phyloP scores from a whole-genome alignment of 1,140 invertebrate genomes.

The Armadillidium nasatum region DNA sequence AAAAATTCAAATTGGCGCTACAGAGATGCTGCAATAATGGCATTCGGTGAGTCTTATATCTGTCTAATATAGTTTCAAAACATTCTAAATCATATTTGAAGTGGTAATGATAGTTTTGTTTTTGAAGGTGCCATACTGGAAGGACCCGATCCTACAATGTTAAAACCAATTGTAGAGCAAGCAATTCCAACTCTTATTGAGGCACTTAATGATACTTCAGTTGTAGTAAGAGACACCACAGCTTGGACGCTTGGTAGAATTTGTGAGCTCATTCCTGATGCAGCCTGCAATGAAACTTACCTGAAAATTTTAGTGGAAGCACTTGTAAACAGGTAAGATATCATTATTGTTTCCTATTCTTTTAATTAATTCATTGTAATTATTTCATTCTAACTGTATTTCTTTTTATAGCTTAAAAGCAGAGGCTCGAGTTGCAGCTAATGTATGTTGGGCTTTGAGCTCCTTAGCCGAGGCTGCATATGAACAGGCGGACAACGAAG shows the following conservation, averaged over 20 bases:
- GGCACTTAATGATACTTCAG: conserved; percentile 85
- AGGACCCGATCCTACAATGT: conserved; percentile 77
- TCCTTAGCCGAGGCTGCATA: conserved; percentile 96
- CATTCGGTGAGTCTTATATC: conserved; percentile 66
- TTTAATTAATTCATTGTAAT: no score
- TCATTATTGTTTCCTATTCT: no score
- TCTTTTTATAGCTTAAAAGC: conserved; percentile 61
- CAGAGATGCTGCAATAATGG: conserved; percentile 96
- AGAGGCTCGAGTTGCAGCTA: conserved; percentile 92
- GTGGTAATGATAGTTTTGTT: neutral
- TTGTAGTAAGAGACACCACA: conserved; percentile 91
- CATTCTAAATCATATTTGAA: neutral
- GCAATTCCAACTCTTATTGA: conserved; percentile 93
- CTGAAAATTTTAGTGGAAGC: conserved; percentile 72
- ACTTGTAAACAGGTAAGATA: conserved; percentile 60
- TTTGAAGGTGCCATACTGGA: conserved; percentile 77
- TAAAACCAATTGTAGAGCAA: conserved; percentile 91
- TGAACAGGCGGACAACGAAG: conserved; percentile 67
- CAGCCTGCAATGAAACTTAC: conserved; percentile 78
- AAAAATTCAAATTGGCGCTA: conserved; percentile 88
- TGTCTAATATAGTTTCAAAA: neutral
- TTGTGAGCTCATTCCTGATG: conserved; percentile 94
- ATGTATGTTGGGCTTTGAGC: conserved; percentile 99
- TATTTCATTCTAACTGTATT: neutral
- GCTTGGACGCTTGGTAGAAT: conserved; percentile 98